Conservation (phyloP, 2,888 invertebrate genomes). For the Trilocha varians region DNA sequence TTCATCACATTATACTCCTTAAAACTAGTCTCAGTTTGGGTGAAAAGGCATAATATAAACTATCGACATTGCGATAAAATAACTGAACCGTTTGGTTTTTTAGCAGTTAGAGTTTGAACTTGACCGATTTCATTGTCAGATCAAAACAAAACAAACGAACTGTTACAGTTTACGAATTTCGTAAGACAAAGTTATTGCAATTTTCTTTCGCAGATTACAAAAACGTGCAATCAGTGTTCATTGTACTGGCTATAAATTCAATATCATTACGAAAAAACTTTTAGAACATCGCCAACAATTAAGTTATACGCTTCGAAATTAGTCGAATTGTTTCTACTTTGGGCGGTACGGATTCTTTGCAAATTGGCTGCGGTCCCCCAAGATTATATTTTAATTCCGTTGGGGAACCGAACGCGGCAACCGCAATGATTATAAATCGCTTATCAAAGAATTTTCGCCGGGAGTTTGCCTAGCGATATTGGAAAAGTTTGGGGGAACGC, state of each 20-base stretch:
- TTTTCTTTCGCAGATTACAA: no score
- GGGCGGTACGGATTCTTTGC: slow-evolving; percentile 14
- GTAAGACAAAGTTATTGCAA: no score
- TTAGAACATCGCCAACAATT: background rate
- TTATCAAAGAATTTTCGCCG: slow-evolving; percentile 50
- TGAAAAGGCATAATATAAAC: no score
- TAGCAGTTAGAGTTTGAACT: no score
- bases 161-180: no score
- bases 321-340: slow-evolving; percentile 1
- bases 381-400: slow-evolving; percentile 43
- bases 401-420: slow-evolving; percentile 18
- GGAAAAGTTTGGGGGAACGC: slow-evolving; percentile 47
- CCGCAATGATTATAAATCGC: slow-evolving; percentile 61
- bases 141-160: no score
- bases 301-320: background rate
- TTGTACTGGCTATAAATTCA: background rate
- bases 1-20: no score
- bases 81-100: no score
- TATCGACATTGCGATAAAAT: no score
- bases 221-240: background rate
- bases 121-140: no score
- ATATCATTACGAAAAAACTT: background rate
- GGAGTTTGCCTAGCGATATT: slow-evolving; percentile 51
- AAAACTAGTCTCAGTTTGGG: no score
- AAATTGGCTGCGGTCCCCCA: slow-evolving; percentile 16